These are phyloP conservation scores for Tautogolabrus adspersus DNA, from an alignment of 2,113 vertebrate species.

Conservation along the genomic window DNA sequence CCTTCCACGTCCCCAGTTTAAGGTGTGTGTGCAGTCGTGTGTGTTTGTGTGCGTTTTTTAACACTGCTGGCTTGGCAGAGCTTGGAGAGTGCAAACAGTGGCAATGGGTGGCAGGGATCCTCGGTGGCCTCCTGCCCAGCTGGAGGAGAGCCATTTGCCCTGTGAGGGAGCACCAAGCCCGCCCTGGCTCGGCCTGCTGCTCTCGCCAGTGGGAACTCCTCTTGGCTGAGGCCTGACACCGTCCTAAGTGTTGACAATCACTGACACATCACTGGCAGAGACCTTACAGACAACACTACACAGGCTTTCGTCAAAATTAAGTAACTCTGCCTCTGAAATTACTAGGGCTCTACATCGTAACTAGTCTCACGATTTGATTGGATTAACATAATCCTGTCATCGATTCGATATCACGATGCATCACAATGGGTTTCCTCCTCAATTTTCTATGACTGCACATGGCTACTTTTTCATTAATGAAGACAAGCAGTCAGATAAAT, in stretches of 20 bases:
- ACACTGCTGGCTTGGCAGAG: conserved; percentile 67
- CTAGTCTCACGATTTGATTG: no score
- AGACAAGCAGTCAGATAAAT: no score
- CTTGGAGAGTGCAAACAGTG: conserved; percentile 70
- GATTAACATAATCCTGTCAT: no score
- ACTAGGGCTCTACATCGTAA: no score
- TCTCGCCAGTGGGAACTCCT: conserved; percentile 74
- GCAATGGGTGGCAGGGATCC: conserved; percentile 71
- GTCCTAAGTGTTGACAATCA: conserved; percentile 61
- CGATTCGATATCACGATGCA: no score
- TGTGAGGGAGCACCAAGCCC: conserved; percentile 72
- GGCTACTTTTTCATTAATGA: no score
- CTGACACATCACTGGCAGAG: conserved; percentile 69
- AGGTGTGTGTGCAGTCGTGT: conserved; percentile 60
- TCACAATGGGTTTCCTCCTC: no score
- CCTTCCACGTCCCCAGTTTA: conserved; percentile 75
- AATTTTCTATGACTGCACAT: no score
- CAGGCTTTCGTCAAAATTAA: conserved; percentile 23
- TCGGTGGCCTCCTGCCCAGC: conserved; percentile 78
- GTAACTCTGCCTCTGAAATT: conserved; percentile 10
- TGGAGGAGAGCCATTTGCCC: conserved; percentile 79
- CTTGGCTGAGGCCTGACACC: conserved; percentile 71
- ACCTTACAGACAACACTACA: conserved; percentile 30
- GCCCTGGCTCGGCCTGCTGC: conserved; percentile 64
- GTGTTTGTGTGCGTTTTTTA: conserved; percentile 54